Evolutionary conservation across 2,888 invertebrate genomes (phyloP), one percentile per base, ranked within the genome.

Genomic region (Agriopis leucophaearia): DNA sequence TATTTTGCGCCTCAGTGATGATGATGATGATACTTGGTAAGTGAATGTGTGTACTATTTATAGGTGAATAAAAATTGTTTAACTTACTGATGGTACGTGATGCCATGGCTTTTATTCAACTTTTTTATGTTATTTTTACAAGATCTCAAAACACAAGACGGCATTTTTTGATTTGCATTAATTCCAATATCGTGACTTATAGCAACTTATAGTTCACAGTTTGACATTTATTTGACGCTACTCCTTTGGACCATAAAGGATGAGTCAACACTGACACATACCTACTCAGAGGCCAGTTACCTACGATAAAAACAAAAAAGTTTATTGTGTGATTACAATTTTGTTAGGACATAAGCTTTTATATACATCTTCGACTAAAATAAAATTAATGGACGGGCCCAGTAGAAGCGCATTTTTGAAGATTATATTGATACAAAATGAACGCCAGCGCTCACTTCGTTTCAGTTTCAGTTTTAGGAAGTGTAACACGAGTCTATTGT

Each of bases 81-180:
- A 5, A 68, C 73, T 73, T 67, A 74, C 74, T 74, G 74, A 45
- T 74, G 74, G 12, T 74, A 74, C 8, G 74, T 74, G 38, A 73
- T 71, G 3, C 74, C 74, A 56, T 75, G 62, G 27, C 52, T 36
- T 66, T 74, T 74, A 47, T 69, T 74, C 0, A 55, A 64, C 50
- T 74, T 74, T 54, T 72, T 72, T n/a, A 73, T 75, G 50, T 72
- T 72, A 18, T 75, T 75, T 64, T 70, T 75, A 61, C 75, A 75
- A 66, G 56, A 66, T 66, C 64, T 75, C n/a, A 75, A 60, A 51
- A 75, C 63, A 64, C 75, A 75, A 16, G 75, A 73, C 38, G 75
- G 74, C 75, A 75, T 74, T 63, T 59, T 42, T 61, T 40, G 27
- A 42, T 42, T 27, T 47, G 38, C 48, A 18, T 54, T 48, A 48